Evolutionary conservation across 1,140 invertebrate species (phyloP), one percentile per base, ranked within the genome.

Genomic region (Riptortus pedestris): DNA sequence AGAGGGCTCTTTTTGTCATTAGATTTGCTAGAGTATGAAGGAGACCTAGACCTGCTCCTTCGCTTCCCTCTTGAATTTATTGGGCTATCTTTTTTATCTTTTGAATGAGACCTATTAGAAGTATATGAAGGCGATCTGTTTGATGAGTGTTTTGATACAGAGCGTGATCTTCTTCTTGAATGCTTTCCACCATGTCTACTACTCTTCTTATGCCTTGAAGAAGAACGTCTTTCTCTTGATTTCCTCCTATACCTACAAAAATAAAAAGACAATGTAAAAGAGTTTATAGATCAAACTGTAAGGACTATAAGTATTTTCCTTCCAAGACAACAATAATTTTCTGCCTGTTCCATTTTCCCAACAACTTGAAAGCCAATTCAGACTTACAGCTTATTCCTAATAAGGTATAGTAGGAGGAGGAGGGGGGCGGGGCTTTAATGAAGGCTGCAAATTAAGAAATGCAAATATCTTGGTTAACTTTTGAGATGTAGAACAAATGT

Each of bases 61-160:
- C 60, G 52, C 22, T 11, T 29, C n/a, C 24, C 26, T 12, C 24
- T 22, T 22, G 51, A 24, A 24, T 14, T 24, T 16, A 26, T 2
- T 29, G 43, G 43, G 11, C 43, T 33, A 18, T 18, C 28, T 58
- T 58, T 64, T 26, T 26, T 16, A 38, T 48, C 26, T 27, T 62
- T 62, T 18, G 60, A 47, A 33, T 60, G 28, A 4, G 57, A 60
- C 18, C 57, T n/a, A 26, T 29, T 57, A 60, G 16, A n/a, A 38
- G 57, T 31, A 31, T 60, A 60, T 9, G 28, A 24, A n/a, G 28
- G 28, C 3, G 28, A 33, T 24, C 57, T 18, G 16, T 28, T 60
- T 22, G 57, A 60, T 22, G 26, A 29, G n/a, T 9, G n/a, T 18
- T 51, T 51, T n/a, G 48, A 51, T 38, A 14, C 5, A 4, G 51